Base-by-base conservation (phyloP, 2,113 vertebrate species). In the Muntiacus muntjak region DNA sequence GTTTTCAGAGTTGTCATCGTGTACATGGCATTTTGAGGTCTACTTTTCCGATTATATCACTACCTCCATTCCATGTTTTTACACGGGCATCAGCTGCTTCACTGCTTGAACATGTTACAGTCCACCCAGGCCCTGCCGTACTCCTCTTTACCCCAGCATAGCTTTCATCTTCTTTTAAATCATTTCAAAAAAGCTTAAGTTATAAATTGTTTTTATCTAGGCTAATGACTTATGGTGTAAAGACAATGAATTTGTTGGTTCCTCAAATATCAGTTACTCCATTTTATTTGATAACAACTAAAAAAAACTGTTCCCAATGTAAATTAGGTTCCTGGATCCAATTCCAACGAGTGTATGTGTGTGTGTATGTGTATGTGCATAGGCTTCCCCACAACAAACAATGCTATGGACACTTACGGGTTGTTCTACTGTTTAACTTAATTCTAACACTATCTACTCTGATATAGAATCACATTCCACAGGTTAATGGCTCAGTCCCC, bases 121-220 rank as follows among this genome's bases (percentile, higher is more conserved):
- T 36, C 62, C 33, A 33, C 21, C 16, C 11, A 13, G 71, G 17
- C 17, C 36, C 19, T 74, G 33, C 16, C 17, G 10, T 47, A 47
- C 19, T 55, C 82, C 60, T 94, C 45, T 81, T 71, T 82, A 87
- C 3, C 30, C 25, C 95, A 47, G 89, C 15, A 71, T 1, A 43
- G 82, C 25, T 54, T 64, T 90, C 40, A 40, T 57, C 23, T 62
- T 90, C 50, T 93, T 93, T 67, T n/a, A 94, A 89, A n/a, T 7
- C 26, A 50, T 28, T 33, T 19, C 3, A 67, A 85, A 89, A 93
- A 58, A 33, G 54, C 19, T 36, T 55, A 60, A 50, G 47, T 60
- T 71, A 58, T 36, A 90, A 71, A 30, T 23, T 78, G 12, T 36
- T 92, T 96, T 78, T 64, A 81, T 84, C 25, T 82, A 82, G 78